Evolutionary conservation across 2,797 vertebrate species (phyloP), one percentile per base, ranked within the genome.

Genomic region (Otus scops): DNA sequence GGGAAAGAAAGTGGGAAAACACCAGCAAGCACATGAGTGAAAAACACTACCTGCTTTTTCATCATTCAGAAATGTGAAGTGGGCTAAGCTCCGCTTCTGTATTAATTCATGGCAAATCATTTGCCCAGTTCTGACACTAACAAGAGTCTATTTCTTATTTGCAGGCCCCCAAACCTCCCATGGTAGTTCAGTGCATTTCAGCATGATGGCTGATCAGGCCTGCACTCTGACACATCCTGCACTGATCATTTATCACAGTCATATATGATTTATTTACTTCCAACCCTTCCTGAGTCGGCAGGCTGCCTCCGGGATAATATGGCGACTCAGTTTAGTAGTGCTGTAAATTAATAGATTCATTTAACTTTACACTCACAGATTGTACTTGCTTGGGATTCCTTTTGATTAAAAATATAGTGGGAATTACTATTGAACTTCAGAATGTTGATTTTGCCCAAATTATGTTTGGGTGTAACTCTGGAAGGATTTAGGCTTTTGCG

Each of bases 241-340:
- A 51, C 82, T 86, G 90, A 94, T 96, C 90, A 70, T 97, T 96
- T 97, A 88, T 95, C 97, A 95, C 82, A 86, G 85, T 96, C 88
- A 71, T 48, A 67, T 70, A 79, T 94, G 88, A 97, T 96, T 96
- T 97, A 95, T 96, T 97, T 96, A 96, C 95, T 96, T 95, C 89
- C 63, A 39, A 93, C 81, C 79, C 89, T 94, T 57, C 95, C 89
- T 24, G 92, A 95, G 85, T 92, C 61, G 30, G 86, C 81, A 89
- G 70, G 64, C 69, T 90, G 87, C 89, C 75, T 92, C 53, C 71
- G 28, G 88, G 92, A 92, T 87, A 86, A 87, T 38, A 34, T 41
- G 89, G 83, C 83, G 74, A 80, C 87, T 93, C 89, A 87, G 39
- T 48, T 30, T 74, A 56, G 70, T 77, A 82, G 85, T 85, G 59